Conservation (phyloP, 1,140 invertebrate species). For the Drosophila sulfurigaster region DNA sequence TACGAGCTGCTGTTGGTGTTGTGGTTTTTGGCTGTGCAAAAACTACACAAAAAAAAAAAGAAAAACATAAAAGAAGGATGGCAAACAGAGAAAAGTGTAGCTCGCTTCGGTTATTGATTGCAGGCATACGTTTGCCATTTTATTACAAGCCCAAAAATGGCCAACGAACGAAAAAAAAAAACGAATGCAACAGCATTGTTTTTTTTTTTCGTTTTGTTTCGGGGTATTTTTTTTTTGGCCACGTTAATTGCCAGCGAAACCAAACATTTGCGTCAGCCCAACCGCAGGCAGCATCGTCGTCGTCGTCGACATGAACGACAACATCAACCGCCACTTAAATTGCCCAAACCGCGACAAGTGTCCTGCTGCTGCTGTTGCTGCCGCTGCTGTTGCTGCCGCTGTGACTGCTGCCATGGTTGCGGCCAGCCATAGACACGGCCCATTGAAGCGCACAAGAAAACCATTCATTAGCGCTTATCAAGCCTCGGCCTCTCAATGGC, state of each 20-base stretch:
- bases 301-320: conserved; percentile 69
- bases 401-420: conserved; percentile 32
- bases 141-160: conserved; percentile 70
- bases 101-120: conserved; percentile 71
- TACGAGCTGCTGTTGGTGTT: conserved; percentile 29
- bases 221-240: conserved; percentile 33
- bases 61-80: conserved; percentile 1
- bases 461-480: conserved; percentile 83
- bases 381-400: conserved; percentile 23
- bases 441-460: conserved; percentile 81
- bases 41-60: conserved; percentile 24
- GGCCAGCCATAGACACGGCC: conserved; percentile 54
- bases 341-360: conserved; percentile 82
- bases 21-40: conserved; percentile 32
- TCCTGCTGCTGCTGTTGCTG: conserved; percentile 42
- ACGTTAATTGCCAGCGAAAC: conserved; percentile 81
- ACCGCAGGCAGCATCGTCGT: conserved; percentile 51
- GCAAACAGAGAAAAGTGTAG: conserved; percentile 46
- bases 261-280: conserved; percentile 77
- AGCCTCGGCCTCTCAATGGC: conserved; percentile 71
- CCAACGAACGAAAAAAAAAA: conserved; percentile 23
- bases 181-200: conserved; percentile 29
- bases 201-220: background rate
- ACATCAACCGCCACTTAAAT: conserved; percentile 80
- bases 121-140: conserved; percentile 79